A percentile compares a stretch with the other conserved stretches of the same genome.
phyloP scores from a whole-genome alignment of 1,140 invertebrate genomes.

The Agrypnia vestita region DNA sequence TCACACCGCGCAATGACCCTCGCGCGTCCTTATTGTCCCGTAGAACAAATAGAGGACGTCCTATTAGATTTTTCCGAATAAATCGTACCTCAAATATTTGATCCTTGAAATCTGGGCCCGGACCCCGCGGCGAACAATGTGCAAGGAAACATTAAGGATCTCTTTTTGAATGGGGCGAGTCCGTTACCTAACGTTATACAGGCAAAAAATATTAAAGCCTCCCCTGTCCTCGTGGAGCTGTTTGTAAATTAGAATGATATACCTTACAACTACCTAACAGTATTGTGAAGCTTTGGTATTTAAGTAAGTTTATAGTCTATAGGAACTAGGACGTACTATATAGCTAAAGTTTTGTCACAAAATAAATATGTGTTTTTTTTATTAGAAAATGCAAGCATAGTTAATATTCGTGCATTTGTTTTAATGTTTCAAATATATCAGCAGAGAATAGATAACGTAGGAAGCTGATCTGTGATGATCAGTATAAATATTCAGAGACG shows the following conservation, averaged over 20 bases:
- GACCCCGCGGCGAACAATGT: conserved; percentile 49
- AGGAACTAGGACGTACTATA: no score
- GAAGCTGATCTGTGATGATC: no score
- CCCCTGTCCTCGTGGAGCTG: background rate
- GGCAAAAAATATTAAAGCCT: conserved; percentile 52
- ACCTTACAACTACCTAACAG: no score
- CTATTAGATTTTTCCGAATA: background rate
- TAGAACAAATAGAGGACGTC: conserved; percentile 40
- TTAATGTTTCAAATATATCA: no score
- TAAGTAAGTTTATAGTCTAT: no score
- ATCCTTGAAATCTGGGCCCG: conserved; percentile 44
- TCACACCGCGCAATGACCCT: background rate
- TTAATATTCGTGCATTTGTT: no score
- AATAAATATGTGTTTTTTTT: no score
- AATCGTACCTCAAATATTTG: conserved; percentile 45
- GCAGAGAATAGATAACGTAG: no score
- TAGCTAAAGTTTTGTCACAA: no score
- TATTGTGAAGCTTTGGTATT: no score
- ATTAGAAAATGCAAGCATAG: no score
- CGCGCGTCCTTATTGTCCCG: background rate
- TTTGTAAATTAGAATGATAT: background rate
- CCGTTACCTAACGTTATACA: conserved; percentile 51
- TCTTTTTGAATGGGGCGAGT: conserved; percentile 46
- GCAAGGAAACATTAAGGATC: conserved; percentile 49
- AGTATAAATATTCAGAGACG: no score